Conservation (phyloP, 2,797 vertebrate genomes). For the Eupleurogrammus muticus region DNA sequence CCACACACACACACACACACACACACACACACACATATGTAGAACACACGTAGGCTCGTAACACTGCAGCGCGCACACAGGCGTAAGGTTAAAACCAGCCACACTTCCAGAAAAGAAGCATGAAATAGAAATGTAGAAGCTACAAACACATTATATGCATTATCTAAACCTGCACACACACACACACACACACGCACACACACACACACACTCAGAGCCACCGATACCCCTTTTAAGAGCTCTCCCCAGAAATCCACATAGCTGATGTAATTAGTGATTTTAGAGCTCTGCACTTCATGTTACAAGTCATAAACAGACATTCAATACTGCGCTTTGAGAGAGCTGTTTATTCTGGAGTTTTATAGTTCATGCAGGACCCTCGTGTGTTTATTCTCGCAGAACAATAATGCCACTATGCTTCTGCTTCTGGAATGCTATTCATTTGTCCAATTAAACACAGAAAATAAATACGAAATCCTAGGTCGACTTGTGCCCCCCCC, state of each 20-base stretch:
- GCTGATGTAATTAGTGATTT: slow-evolving; percentile 85
- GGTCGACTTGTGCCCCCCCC: slow-evolving; percentile 35
- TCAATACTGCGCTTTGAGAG: slow-evolving; percentile 80
- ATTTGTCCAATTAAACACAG: slow-evolving; percentile 81
- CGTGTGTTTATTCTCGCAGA: slow-evolving; percentile 80
- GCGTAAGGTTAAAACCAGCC: slow-evolving; percentile 19
- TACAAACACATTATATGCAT: slow-evolving; percentile 29
- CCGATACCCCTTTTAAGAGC: slow-evolving; percentile 65
- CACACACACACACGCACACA: slow-evolving; percentile 36
- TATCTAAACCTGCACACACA: slow-evolving; percentile 36
- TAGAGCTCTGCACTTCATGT: slow-evolving; percentile 80
- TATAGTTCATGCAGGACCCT: slow-evolving; percentile 74
- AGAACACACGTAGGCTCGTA: slow-evolving; percentile 30
- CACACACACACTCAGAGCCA: slow-evolving; percentile 22
- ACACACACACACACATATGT: slow-evolving; percentile 16
- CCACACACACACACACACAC: slow-evolving; percentile 38
- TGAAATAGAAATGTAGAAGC: slow-evolving; percentile 7
- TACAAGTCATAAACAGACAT: slow-evolving; percentile 86
- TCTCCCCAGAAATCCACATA: slow-evolving; percentile 71
- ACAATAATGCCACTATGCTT: slow-evolving; percentile 83
- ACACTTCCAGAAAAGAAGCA: slow-evolving; percentile 19
- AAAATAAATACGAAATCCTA: slow-evolving; percentile 79
- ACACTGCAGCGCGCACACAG: slow-evolving; percentile 18
- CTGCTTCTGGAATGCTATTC: slow-evolving; percentile 69
- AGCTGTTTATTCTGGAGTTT: slow-evolving; percentile 81